Evolutionary conservation across 2,113 vertebrate genomes (phyloP).

Genomic region (Campylomormyrus numenius): DNA sequence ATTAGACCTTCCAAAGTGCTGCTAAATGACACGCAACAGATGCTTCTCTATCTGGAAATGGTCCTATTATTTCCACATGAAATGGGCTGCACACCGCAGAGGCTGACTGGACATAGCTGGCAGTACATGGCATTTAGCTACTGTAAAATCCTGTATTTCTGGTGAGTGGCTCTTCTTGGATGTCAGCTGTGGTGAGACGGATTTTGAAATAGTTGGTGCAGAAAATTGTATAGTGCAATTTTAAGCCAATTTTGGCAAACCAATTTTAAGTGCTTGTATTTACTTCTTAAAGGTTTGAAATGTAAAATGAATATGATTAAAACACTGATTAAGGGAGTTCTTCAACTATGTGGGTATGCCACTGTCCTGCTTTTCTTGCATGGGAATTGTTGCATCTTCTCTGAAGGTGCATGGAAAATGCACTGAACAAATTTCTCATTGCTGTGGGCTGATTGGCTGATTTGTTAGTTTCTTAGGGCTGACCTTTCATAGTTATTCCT

Average conservation of each 20-base stretch:
- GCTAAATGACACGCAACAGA: neutral
- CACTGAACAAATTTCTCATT: neutral
- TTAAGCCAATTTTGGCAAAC: neutral
- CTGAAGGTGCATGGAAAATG: neutral
- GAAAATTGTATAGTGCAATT: neutral
- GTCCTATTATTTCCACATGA: neutral
- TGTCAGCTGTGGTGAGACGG: neutral
- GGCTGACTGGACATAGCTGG: neutral
- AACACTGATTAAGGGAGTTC: neutral
- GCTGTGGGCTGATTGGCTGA: neutral
- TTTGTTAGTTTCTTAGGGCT: neutral
- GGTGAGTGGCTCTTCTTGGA: neutral
- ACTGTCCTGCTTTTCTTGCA: neutral
- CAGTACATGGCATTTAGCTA: neutral
- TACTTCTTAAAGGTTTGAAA: neutral
- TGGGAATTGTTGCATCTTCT: neutral
- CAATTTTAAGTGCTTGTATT: neutral
- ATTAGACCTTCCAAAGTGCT: neutral
- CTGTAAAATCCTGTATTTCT: neutral
- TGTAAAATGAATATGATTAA: neutral
- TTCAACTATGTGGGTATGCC: neutral
- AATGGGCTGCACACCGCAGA: neutral
- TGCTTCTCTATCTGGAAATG: neutral
- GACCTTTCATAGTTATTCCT: neutral
- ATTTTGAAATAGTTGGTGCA: neutral